These are phyloP conservation scores for Ruditapes philippinarum DNA, from an alignment of 1,140 invertebrate species.

Conservation along the genomic window DNA sequence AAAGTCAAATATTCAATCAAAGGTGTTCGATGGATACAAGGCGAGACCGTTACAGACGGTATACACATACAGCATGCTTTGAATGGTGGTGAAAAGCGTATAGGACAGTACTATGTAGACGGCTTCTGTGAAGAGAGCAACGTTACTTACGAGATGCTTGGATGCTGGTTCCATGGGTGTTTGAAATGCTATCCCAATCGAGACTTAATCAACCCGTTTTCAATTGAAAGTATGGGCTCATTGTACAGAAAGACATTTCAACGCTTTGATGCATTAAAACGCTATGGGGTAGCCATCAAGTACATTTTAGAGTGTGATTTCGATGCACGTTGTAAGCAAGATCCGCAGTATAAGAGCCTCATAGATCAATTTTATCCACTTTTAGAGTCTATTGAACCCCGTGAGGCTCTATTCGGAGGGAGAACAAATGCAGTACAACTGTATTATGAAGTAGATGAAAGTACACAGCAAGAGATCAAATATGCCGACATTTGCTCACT, in stretches of 20 bases:
- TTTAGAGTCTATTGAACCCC: background rate
- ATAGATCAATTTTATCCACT: background rate
- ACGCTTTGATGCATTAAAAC: background rate
- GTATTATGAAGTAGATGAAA: conserved; percentile 7
- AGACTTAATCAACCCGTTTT: background rate
- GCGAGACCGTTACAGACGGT: too few species aligned
- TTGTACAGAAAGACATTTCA: background rate
- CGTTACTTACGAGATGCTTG: background rate
- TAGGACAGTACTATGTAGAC: conserved; percentile 22
- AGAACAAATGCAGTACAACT: background rate
- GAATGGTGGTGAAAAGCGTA: conserved; percentile 1
- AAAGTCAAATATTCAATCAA: conserved; percentile 6
- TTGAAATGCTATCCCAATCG: background rate
- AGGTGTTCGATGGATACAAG: background rate
- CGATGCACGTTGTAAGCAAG: background rate
- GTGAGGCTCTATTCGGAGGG: background rate
- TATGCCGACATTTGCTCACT: conserved; percentile 23
- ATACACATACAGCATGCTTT: background rate
- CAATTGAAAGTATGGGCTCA: background rate
- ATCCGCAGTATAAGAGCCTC: background rate
- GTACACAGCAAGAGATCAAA: background rate
- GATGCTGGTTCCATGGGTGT: conserved; percentile 13
- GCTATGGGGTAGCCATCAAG: background rate
- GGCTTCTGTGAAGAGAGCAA: background rate
- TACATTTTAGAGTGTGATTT: background rate